Evolutionary conservation across 2,797 vertebrate genomes (phyloP), one percentile per base, ranked within the genome.

Genomic region (Loris lydekkerianus): DNA sequence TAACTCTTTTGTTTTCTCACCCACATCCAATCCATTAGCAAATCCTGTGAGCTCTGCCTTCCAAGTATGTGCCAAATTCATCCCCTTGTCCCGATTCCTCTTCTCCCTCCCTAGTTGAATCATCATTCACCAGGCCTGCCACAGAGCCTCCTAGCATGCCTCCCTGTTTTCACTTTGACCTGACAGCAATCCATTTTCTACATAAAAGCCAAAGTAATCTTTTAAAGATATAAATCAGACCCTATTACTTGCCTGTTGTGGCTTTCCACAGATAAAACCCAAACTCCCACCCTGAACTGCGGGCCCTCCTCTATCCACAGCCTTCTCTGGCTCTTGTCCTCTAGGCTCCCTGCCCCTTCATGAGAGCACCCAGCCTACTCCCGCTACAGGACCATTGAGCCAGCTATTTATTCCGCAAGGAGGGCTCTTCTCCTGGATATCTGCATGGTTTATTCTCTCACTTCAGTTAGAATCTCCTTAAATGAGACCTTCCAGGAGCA

Each of bases 161-260:
- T 90, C 53, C 37, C 37, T 40, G 43, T 29, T 84, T 88, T 56
- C 11, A 13, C 7, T 69, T n/a, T 83, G 58, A 89, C 49, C 60
- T 43, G 53, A 56, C 58, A 70, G 9, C 43, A 65, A 3, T 23
- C 60, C 34, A 49, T 87, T 92, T 88, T 49, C 72, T 56, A 60
- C 4, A 43, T 14, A 46, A 77, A 95, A 91, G 14, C 49, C 49
- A 73, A 86, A 86, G 58, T 83, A 27, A 61, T 81, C 40, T 73
- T 94, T 96, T 58, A 46, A 90, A 95, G 96, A 43, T 20, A 25
- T n/a, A 82, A 70, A 46, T 87, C 72, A 87, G 53, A 61, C 49
- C 23, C 31, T 88, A 11, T 29, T 7, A 34, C 14, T 61, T 61
- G 31, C 20, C 85, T 81, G 5, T 67, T 81, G 0, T 60, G n/a